Conservation (phyloP, 2,797 vertebrate species). For the Iguana delicatissima region DNA sequence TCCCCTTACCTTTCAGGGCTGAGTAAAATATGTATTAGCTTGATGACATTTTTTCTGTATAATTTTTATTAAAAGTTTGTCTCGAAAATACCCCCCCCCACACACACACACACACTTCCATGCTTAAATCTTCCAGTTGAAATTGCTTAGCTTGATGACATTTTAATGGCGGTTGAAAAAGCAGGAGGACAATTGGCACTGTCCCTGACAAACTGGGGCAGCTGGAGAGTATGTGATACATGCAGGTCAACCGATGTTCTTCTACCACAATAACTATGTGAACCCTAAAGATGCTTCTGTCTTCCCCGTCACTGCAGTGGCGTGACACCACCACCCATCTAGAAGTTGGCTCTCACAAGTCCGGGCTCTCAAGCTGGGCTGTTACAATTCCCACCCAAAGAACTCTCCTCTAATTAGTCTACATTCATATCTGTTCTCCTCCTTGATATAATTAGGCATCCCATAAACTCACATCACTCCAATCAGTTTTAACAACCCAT, state of each 20-base stretch:
- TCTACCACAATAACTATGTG: background rate
- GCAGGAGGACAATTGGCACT: no score
- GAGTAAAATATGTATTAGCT: no score
- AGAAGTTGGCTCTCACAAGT: background rate
- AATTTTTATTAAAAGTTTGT: no score
- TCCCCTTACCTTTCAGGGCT: no score
- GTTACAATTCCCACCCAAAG: background rate
- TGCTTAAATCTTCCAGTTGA: no score
- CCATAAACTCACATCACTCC: background rate
- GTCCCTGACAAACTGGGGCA: background rate
- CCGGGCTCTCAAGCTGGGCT: no score
- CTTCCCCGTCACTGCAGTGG: no score
- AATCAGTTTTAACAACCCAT: conserved; percentile 1
- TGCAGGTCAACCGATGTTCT: background rate
- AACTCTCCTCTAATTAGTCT: background rate
- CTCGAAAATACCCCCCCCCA: no score
- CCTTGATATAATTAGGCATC: background rate
- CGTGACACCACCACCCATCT: background rate
- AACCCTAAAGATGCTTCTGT: background rate
- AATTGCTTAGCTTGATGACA: no score
- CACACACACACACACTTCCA: no score
- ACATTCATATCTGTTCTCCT: background rate
- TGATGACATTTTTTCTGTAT: no score
- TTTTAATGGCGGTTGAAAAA: no score
- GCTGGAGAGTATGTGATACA: background rate